These are phyloP conservation scores for Lota lota DNA, from an alignment of 2,113 vertebrate genomes.

Conservation along the genomic window DNA sequence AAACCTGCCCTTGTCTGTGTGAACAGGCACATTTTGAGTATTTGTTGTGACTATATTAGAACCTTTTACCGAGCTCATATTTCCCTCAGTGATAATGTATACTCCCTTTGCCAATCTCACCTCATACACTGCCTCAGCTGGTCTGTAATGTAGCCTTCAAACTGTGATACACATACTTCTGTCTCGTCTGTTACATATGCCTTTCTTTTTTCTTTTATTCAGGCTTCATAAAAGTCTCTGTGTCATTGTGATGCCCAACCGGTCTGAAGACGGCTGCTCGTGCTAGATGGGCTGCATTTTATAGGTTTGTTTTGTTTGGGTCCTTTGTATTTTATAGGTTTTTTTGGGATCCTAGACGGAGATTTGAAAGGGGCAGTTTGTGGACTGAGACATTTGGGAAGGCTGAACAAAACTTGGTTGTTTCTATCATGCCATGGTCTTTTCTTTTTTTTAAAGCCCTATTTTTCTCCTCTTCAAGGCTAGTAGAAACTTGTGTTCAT, in stretches of 20 bases:
- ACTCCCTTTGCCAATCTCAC: no score
- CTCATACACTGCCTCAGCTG: neutral
- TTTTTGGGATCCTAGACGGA: no score
- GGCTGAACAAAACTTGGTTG: no score
- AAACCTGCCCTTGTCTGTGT: neutral
- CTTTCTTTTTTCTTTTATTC: neutral
- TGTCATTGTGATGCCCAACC: neutral
- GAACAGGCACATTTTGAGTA: neutral
- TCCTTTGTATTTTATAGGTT: slow-evolving; percentile 30
- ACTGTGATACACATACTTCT: neutral
- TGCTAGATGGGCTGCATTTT: slow-evolving; percentile 28
- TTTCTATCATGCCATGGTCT: slow-evolving; percentile 1
- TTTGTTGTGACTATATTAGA: neutral
- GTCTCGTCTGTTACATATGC: neutral
- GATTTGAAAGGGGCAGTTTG: slow-evolving; percentile 2
- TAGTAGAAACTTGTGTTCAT: slow-evolving; percentile 42
- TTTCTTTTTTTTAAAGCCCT: slow-evolving; percentile 5
- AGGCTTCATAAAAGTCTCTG: neutral
- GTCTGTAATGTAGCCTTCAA: neutral
- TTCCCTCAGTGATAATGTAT: neutral
- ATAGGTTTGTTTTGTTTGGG: slow-evolving; percentile 20
- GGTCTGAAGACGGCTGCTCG: slow-evolving; percentile 19
- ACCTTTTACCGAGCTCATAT: neutral
- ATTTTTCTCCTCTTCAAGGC: slow-evolving; percentile 21
- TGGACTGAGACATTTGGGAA: neutral